These are phyloP conservation scores for Falco berigora DNA, from an alignment of 2,797 vertebrate species.

Conservation along the genomic window DNA sequence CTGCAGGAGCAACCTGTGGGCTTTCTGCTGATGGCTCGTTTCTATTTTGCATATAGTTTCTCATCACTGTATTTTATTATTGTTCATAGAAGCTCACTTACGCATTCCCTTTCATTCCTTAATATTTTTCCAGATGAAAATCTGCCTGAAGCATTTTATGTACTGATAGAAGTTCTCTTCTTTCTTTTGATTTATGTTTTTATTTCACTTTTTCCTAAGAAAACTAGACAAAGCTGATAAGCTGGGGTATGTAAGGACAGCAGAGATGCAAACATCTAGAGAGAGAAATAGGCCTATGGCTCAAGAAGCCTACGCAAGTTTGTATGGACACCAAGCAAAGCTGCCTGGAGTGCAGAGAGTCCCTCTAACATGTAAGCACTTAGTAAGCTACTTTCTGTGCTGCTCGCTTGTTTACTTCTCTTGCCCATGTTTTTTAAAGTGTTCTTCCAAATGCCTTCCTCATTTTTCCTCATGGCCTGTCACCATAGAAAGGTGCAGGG, in stretches of 20 bases:
- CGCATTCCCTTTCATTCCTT: slow-evolving; percentile 67
- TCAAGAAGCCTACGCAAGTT: background rate
- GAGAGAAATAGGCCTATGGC: background rate
- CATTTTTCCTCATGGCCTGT: background rate
- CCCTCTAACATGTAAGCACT: background rate
- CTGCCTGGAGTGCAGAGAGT: background rate
- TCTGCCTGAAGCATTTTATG: slow-evolving; percentile 69
- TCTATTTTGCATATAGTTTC: slow-evolving; percentile 20
- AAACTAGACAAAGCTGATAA: slow-evolving; percentile 59
- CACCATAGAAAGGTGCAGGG: background rate
- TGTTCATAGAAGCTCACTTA: slow-evolving; percentile 55
- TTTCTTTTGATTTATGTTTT: slow-evolving; percentile 52
- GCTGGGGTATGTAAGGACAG: slow-evolving; percentile 59
- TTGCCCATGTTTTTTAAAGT: background rate
- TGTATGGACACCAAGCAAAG: background rate
- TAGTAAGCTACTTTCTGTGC: background rate
- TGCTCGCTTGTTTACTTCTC: background rate
- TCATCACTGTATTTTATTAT: slow-evolving; percentile 42
- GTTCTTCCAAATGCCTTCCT: background rate
- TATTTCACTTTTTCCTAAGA: slow-evolving; percentile 18
- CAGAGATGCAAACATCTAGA: slow-evolving; percentile 19
- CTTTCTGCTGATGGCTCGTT: slow-evolving; percentile 2
- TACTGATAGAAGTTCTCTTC: slow-evolving; percentile 46
- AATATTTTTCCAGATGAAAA: slow-evolving; percentile 65
- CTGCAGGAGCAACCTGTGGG: background rate